Percentiles rank a stretch among this genome's conserved stretches.
Evolutionary conservation across 2,888 invertebrate genomes (phyloP).

Genomic region (Idaea dimidiata): DNA sequence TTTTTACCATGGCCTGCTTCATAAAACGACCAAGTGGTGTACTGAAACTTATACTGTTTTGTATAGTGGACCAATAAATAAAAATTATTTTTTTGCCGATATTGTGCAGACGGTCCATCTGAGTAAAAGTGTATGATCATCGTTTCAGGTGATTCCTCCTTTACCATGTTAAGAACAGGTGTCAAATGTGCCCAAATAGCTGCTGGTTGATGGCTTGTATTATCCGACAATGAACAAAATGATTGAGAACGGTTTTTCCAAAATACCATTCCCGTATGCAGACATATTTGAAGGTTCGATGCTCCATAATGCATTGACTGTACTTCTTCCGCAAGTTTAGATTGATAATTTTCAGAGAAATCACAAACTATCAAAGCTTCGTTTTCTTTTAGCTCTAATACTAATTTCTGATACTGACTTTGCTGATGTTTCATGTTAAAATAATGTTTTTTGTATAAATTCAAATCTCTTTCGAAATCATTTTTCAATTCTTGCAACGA

Average conservation of each 20-base stretch:
- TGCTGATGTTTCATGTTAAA: slow-evolving; percentile 27
- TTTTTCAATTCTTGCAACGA: slow-evolving; percentile 14
- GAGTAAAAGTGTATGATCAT: slow-evolving; percentile 6
- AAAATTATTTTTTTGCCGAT: slow-evolving; percentile 27
- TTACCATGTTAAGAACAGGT: too few species aligned
- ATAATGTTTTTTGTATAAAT: slow-evolving; percentile 26
- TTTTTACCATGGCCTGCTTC: slow-evolving; percentile 20
- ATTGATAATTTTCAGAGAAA: slow-evolving; percentile 26
- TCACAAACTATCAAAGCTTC: slow-evolving; percentile 24
- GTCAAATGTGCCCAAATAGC: too few species aligned
- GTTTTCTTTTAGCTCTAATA: slow-evolving; percentile 13
- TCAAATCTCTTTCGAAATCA: slow-evolving; percentile 14
- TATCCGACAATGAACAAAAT: slow-evolving; percentile 22
- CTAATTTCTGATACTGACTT: slow-evolving; percentile 21
- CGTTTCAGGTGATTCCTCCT: too few species aligned
- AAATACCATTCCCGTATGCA: slow-evolving; percentile 24
- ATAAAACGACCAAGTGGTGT: slow-evolving; percentile 23
- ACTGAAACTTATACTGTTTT: too few species aligned
- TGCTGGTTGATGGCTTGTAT: slow-evolving; percentile 7
- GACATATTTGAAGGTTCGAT: slow-evolving; percentile 17
- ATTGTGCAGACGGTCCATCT: slow-evolving; percentile 24
- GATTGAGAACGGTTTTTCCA: slow-evolving; percentile 8
- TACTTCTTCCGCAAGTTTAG: slow-evolving; percentile 21
- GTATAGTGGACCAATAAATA: too few species aligned
- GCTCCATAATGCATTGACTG: slow-evolving; percentile 28